Evolutionary conservation across 2,113 vertebrate genomes (phyloP), one percentile per base, ranked within the genome.

Genomic region (Mesoclemmys tuberculata): DNA sequence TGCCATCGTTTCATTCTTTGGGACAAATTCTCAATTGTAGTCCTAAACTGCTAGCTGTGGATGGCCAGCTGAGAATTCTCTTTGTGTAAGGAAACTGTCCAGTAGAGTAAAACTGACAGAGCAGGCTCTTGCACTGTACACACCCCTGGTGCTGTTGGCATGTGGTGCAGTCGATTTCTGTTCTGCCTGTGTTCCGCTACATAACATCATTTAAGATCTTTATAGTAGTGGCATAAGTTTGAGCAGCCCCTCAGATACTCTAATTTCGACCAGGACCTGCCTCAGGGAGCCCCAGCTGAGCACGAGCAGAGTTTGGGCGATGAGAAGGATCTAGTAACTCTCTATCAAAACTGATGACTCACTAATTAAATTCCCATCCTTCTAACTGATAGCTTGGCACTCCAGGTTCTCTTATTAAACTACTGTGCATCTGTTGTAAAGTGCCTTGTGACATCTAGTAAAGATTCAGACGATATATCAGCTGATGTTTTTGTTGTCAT

Each of bases 261-360:
- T 12, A 77, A 29, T 10, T 26, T 27, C 24, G 22, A 26, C 21
- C 12, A 29, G 41, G 74, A 64, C 31, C 4, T 44, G 38, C 41
- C 21, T 51, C n/a, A 2, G 13, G 8, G 10, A 41, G 0, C 6
- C 86, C 11, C 79, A 77, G 54, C 2, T 51, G 68, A 52, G 1
- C 22, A n/a, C 77, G 41, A n/a, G 13, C 35, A 10, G 12, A 82
- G 41, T 80, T 92, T 52, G 77, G 8, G 68, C 41, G 27, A 93
- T 75, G 0, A 54, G 82, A 27, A 48, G 5, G 55, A 0, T 10
- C 35, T 18, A 19, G 4, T 18, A 14, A 3, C 22, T 14, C 52
- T n/a, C 5, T 75, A n/a, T 51, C 44, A 55, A 48, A 92, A 8
- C n/a, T 71, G 64, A 71, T 5, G n/a, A 22, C 16, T 71, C 22